phyloP scores from a whole-genome alignment of 1,140 invertebrate species.

The Conus ventricosus region DNA sequence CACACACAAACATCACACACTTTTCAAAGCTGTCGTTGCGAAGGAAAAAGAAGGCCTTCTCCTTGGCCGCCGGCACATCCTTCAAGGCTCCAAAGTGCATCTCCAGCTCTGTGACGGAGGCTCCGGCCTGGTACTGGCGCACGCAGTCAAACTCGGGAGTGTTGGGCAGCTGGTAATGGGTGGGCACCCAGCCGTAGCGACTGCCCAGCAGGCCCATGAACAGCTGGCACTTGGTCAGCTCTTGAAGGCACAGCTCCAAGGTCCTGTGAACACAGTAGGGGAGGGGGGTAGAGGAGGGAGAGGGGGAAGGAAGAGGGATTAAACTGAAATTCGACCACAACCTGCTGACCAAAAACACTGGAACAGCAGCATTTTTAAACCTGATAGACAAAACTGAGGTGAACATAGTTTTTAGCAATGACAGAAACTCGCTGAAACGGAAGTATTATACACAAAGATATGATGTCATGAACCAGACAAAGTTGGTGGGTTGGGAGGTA shows the following conservation, averaged over 20 bases:
- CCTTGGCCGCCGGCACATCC: conserved; percentile 49
- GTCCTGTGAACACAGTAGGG: conserved; percentile 55
- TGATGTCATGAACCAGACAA: too few relatives aligned
- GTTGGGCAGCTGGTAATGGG: conserved; percentile 64
- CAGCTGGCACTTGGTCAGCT: conserved; percentile 73
- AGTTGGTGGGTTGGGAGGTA: too few relatives aligned
- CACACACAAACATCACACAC: conserved; percentile 43
- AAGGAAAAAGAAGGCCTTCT: conserved; percentile 74
- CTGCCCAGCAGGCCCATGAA: conserved; percentile 76
- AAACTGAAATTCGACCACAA: too few relatives aligned
- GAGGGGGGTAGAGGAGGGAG: too few relatives aligned
- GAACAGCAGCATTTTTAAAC: too few relatives aligned
- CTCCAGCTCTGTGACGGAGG: conserved; percentile 76
- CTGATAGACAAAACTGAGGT: too few relatives aligned
- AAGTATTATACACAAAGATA: too few relatives aligned
- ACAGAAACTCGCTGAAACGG: too few relatives aligned
- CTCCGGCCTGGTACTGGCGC: conserved; percentile 65
- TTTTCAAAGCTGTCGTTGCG: conserved; percentile 65
- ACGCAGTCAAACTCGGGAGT: conserved; percentile 73
- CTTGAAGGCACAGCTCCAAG: conserved; percentile 75
- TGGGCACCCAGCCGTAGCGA: conserved; percentile 73
- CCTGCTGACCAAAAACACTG: too few relatives aligned
- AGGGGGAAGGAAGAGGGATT: too few relatives aligned
- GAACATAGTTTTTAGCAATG: too few relatives aligned
- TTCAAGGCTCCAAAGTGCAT: conserved; percentile 71